phyloP scores from a whole-genome alignment of 2,797 vertebrate genomes.

The Enoplosus armatus region DNA sequence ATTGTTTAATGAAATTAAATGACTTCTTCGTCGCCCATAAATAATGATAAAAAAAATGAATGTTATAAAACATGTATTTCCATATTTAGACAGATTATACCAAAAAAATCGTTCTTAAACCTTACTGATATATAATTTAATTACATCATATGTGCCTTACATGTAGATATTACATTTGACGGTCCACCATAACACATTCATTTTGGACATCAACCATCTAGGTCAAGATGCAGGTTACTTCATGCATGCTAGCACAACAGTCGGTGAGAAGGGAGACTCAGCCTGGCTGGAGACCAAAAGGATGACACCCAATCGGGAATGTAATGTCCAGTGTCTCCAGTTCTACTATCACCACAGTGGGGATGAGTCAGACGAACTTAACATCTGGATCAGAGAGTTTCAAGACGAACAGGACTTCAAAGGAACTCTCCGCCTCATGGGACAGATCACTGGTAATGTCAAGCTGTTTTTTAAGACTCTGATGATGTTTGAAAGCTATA shows the following conservation, averaged over 20 bases:
- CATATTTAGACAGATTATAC: too few relatives aligned
- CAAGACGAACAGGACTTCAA: constrained; percentile 31
- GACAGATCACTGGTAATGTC: constrained; percentile 62
- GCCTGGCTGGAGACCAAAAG: too few relatives aligned
- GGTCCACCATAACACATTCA: not conserved
- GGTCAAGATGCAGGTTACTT: constrained; percentile 80
- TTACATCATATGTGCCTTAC: not conserved
- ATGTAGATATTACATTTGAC: not conserved
- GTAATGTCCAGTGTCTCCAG: constrained; percentile 88
- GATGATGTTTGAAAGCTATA: not conserved
- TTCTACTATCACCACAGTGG: constrained; percentile 90
- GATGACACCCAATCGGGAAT: constrained; percentile 84
- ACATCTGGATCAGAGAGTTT: constrained; percentile 88
- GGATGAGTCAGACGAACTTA: constrained; percentile 77
- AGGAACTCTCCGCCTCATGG: too few relatives aligned
- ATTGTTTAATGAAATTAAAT: not conserved
- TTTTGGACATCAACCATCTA: constrained; percentile 7
- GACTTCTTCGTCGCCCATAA: too few relatives aligned
- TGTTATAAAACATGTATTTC: too few relatives aligned
- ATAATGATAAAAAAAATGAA: too few relatives aligned
- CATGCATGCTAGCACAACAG: constrained; percentile 87
- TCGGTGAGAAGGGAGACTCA: too few relatives aligned
- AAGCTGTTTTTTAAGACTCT: not conserved
- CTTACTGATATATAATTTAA: not conserved
- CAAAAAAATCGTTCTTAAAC: too few relatives aligned